Evolutionary conservation across 2,113 vertebrate genomes (phyloP), one percentile per base, ranked within the genome.

Genomic region (Lepisosteus osseus): DNA sequence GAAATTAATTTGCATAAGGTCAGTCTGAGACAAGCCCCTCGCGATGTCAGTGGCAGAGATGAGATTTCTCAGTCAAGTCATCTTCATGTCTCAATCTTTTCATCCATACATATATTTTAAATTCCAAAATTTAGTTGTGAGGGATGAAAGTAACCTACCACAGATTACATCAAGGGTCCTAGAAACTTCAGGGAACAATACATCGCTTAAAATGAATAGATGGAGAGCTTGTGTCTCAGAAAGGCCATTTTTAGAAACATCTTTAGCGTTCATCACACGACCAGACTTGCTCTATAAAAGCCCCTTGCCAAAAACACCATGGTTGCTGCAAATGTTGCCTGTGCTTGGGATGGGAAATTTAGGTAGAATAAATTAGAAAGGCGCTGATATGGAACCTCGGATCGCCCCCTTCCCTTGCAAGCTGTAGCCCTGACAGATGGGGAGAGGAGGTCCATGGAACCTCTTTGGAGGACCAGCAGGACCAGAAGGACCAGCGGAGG

Each of bases 321-420:
- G 81, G 82, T 82, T 72, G 80, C 76, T 84, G 83, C 83, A 80
- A 84, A 87, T 82, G 83, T 86, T 86, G 89, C 83, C 85, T 87
- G 87, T 87, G 84, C 89, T 88, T 86, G 82, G 83, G 87, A 89
- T 84, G 86, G 89, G 86, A 86, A 81, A 80, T 80, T 75, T 80
- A 90, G 78, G 87, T 84, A 85, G 84, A 89, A 85, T 85, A 90
- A 90, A 91, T 90, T 86, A 89, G 84, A 89, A 90, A 88, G 89
- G 83, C 72, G 82, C 78, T 77, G 82, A 83, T 81, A 88, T 85
- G 89, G 88, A 92, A 90, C 88, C 83, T 80, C 85, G 78, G 86
- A 84, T 86, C 78, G 68, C 74, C 81, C 84, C 78, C 65, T 72
- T 40, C 59, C 76, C 47, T 77, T 84, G 84, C 85, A 82, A 87